Percentiles rank a stretch among this genome's conserved stretches.
Conservation (phyloP, 2,113 vertebrate genomes). For the Tinamus guttatus region DNA sequence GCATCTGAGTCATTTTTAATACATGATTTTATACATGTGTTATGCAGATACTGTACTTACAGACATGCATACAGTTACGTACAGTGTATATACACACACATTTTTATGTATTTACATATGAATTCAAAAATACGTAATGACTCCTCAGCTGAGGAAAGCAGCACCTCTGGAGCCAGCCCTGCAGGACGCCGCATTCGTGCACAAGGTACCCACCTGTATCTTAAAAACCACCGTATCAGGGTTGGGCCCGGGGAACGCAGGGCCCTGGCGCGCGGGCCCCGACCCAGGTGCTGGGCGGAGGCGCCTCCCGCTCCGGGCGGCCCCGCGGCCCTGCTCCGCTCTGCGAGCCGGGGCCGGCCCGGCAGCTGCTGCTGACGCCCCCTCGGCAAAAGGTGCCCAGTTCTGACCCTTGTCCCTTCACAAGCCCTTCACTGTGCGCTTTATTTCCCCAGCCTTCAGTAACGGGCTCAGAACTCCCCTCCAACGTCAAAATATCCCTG, state of each 20-base stretch:
- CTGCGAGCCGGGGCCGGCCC: not conserved
- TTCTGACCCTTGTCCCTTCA: not conserved
- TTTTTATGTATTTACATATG: not conserved
- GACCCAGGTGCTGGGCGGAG: rapidly evolving
- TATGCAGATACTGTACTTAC: not conserved
- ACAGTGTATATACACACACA: not conserved
- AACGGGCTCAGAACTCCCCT: not conserved
- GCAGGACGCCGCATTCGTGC: not conserved
- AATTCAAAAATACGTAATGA: not conserved
- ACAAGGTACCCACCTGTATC: not conserved
- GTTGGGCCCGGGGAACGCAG: not conserved
- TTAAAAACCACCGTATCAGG: not conserved
- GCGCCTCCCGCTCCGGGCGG: rapidly evolving
- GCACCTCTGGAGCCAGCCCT: not conserved
- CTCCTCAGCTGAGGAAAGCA: not conserved
- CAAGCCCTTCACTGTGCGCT: not conserved
- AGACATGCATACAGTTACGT: not conserved
- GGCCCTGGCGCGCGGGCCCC: not conserved
- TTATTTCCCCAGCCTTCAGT: not conserved
- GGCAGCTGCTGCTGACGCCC: not conserved
- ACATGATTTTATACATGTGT: not conserved
- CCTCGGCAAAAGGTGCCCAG: not conserved
- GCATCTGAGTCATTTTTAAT: not conserved
- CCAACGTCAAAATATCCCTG: not conserved
- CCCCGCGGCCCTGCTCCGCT: not conserved